These are phyloP conservation scores for Chrysaora quinquecirrha DNA, from an alignment of 30 jellyfish, hydroid and myxozoan genomes.

Conservation along the genomic window DNA sequence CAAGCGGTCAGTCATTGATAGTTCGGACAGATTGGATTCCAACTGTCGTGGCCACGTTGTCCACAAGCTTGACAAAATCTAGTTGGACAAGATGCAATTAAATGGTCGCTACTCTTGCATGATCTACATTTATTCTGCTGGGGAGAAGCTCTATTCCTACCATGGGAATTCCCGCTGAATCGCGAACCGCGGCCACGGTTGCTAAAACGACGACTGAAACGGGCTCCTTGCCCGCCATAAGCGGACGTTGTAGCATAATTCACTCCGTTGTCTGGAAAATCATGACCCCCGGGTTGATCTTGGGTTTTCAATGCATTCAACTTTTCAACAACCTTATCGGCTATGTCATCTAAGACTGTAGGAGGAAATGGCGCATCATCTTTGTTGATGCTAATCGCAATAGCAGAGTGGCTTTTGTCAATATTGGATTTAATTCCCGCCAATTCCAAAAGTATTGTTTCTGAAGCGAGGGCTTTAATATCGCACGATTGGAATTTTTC, in stretches of 20 bases:
- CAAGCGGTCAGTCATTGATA: slow-evolving; percentile 62
- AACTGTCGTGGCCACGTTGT: slow-evolving; percentile 69
- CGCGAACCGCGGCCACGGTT: slow-evolving; percentile 15
- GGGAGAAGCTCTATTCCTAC: slow-evolving; percentile 31
- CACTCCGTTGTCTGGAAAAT: slow-evolving; percentile 20
- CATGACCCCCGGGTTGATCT: slow-evolving; percentile 74
- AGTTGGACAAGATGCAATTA: slow-evolving; percentile 44
- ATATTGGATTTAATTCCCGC: too few relatives aligned
- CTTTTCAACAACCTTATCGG: slow-evolving; percentile 59
- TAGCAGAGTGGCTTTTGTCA: slow-evolving; percentile 21
- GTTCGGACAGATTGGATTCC: slow-evolving; percentile 50
- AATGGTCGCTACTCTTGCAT: slow-evolving; percentile 58
- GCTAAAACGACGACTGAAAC: slow-evolving; percentile 12
- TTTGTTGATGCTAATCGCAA: slow-evolving; percentile 23
- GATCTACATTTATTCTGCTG: slow-evolving; percentile 62
- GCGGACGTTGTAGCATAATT: slow-evolving; percentile 31
- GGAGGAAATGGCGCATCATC: slow-evolving; percentile 5
- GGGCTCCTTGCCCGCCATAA: neutral
- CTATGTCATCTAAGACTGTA: slow-evolving; percentile 26
- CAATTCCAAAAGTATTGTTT: too few relatives aligned
- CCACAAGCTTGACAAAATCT: slow-evolving; percentile 83
- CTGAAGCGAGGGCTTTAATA: too few relatives aligned
- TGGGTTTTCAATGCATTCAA: slow-evolving; percentile 15
- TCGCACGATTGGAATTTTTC: too few relatives aligned
- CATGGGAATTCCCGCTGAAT: slow-evolving; percentile 21